A percentile compares a stretch with the other conserved stretches of the same genome.
Conservation (phyloP, 2,888 invertebrate species). For the Drosophila mimica region DNA sequence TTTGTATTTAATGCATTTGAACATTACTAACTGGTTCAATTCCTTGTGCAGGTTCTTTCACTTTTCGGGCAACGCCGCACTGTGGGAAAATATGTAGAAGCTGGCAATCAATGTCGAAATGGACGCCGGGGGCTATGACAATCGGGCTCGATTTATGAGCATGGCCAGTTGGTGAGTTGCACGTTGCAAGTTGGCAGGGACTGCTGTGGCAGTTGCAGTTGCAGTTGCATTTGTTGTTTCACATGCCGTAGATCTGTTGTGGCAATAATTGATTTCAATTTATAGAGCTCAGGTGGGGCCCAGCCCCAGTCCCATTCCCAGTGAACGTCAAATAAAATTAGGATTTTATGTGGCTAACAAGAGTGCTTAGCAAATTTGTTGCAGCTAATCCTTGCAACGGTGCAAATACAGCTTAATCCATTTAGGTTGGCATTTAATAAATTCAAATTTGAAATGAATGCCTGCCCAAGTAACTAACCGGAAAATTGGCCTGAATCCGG, state of each 20-base stretch:
- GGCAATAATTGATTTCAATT: conserved; percentile 78
- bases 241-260: conserved; percentile 69
- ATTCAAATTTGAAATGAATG: conserved; percentile 24
- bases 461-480: conserved; percentile 36
- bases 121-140: conserved; percentile 70
- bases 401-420: conserved; percentile 32
- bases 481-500: conserved; percentile 35
- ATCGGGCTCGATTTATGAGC: conserved; percentile 74
- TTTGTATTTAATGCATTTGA: conserved; percentile 1
- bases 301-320: conserved; percentile 24
- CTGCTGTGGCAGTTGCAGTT: conserved; percentile 9
- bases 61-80: conserved; percentile 67
- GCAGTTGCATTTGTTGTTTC: conserved; percentile 57
- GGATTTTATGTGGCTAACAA: conserved; percentile 61
- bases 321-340: conserved; percentile 59
- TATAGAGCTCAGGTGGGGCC: conserved; percentile 64
- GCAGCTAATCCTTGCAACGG: conserved; percentile 36
- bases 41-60: conserved; percentile 64
- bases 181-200: background rate
- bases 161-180: conserved; percentile 28
- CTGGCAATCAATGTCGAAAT: conserved; percentile 80
- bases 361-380: conserved; percentile 48
- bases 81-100: conserved; percentile 80
- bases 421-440: conserved; percentile 12
- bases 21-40: conserved; percentile 49